These are phyloP conservation scores for Linyphia triangularis DNA, from an alignment of 2,888 invertebrate genomes.

Conservation along the genomic window DNA sequence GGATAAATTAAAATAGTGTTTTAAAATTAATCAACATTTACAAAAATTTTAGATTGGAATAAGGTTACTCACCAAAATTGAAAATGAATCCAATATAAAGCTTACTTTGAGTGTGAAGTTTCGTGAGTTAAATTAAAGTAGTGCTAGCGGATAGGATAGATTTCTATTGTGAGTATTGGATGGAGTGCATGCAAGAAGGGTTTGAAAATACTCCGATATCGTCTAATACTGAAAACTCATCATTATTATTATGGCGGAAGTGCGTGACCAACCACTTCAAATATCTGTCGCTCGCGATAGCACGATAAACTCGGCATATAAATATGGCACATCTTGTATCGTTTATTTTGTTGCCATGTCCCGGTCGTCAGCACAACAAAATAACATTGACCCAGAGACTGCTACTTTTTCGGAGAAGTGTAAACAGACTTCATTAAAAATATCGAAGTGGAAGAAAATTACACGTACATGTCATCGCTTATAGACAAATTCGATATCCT, in stretches of 20 bases:
- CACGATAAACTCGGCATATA: conserved; percentile 33
- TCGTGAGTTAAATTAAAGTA: too few species aligned
- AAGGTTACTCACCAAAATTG: not conserved
- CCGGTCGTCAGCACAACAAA: conserved; percentile 65
- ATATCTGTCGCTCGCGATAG: conserved; percentile 28
- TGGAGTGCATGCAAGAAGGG: not conserved
- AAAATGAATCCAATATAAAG: not conserved
- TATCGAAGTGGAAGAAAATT: too few species aligned
- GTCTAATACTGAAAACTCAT: not conserved
- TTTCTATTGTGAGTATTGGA: not conserved
- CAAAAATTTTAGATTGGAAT: not conserved
- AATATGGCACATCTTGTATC: not conserved
- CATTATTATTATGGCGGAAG: conserved; percentile 30
- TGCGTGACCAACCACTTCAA: not conserved
- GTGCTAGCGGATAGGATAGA: too few species aligned
- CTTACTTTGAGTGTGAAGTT: too few species aligned
- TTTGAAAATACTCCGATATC: not conserved
- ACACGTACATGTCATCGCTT: too few species aligned
- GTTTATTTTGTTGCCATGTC: conserved; percentile 63
- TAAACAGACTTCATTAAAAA: conserved; percentile 28
- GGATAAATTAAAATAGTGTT: not conserved
- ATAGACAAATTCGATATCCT: too few species aligned
- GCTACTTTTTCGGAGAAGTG: not conserved
- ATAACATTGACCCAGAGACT: conserved; percentile 56
- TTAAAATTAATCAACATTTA: not conserved